phyloP scores from a whole-genome alignment of 1,140 invertebrate species.

The Bilobella aurantiaca region DNA sequence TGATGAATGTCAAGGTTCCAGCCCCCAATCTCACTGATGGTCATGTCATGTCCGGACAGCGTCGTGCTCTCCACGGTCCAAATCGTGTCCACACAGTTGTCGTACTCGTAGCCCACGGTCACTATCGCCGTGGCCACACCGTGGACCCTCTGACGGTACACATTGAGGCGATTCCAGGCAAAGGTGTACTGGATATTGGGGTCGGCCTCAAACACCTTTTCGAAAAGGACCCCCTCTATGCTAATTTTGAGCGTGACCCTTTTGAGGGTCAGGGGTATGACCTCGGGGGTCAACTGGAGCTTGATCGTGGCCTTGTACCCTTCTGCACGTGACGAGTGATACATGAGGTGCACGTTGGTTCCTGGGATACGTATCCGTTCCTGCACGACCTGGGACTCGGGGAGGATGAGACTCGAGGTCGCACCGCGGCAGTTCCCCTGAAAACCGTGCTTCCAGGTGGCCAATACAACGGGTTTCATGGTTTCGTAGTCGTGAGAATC shows the following conservation, averaged over 20 bases:
- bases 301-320: conserved; percentile 92
- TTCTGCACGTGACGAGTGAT: conserved; percentile 81
- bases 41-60: conserved; percentile 88
- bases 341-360: conserved; percentile 83
- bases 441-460: conserved; percentile 93
- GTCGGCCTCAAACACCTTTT: conserved; percentile 89
- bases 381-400: conserved; percentile 63
- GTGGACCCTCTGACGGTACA: conserved; percentile 89
- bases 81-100: conserved; percentile 80
- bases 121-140: conserved; percentile 82
- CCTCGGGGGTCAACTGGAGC: conserved; percentile 78
- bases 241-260: conserved; percentile 81
- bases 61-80: conserved; percentile 94
- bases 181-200: conserved; percentile 92
- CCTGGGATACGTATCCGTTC: conserved; percentile 87
- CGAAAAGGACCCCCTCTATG: conserved; percentile 85
- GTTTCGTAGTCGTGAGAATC: conserved; percentile 80
- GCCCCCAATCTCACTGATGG: conserved; percentile 86
- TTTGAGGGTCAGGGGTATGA: conserved; percentile 65
- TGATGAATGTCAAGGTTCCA: conserved; percentile 98
- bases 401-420: background rate
- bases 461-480: conserved; percentile 86
- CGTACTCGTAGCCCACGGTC: conserved; percentile 91
- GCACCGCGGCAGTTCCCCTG: conserved; percentile 58
- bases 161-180: conserved; percentile 89